phyloP scores from a whole-genome alignment of 2,888 invertebrate species.

The Strigamia crassipes region DNA sequence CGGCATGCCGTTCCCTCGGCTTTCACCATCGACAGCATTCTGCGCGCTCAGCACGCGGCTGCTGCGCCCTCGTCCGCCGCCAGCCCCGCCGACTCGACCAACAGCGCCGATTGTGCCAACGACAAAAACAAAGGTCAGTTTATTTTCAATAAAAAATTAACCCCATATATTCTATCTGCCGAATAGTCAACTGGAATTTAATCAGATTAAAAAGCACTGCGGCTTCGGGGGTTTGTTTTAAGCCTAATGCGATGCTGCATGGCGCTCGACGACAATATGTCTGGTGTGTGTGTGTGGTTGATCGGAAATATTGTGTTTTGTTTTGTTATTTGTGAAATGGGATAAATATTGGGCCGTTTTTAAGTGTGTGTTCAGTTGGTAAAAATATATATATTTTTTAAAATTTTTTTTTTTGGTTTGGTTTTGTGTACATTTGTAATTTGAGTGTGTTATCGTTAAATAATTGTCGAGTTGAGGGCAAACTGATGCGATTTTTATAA shows the following conservation, averaged over 20 bases:
- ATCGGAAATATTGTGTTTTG: background rate
- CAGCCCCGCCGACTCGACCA: background rate
- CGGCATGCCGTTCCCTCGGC: slow-evolving; percentile 20
- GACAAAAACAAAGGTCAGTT: slow-evolving; percentile 38
- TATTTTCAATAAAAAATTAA: background rate
- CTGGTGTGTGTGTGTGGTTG: background rate
- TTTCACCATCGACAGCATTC: slow-evolving; percentile 45
- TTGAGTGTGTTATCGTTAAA: no score
- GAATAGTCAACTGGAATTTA: background rate
- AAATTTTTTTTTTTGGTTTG: no score
- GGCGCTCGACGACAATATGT: background rate
- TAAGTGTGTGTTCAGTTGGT: no score
- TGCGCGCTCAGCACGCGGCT: slow-evolving; percentile 23
- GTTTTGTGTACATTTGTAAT: no score
- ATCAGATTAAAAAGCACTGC: background rate
- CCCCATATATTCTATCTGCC: no score
- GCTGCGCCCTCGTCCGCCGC: slow-evolving; percentile 10
- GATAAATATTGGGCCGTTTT: no score
- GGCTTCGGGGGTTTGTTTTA: background rate
- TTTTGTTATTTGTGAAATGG: background rate
- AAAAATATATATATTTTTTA: no score
- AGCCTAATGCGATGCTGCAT: background rate
- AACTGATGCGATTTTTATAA: no score
- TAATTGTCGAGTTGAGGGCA: no score
- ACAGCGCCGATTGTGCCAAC: background rate